phyloP scores from a whole-genome alignment of 2,113 vertebrate genomes.

The Podarcis raffonei region DNA sequence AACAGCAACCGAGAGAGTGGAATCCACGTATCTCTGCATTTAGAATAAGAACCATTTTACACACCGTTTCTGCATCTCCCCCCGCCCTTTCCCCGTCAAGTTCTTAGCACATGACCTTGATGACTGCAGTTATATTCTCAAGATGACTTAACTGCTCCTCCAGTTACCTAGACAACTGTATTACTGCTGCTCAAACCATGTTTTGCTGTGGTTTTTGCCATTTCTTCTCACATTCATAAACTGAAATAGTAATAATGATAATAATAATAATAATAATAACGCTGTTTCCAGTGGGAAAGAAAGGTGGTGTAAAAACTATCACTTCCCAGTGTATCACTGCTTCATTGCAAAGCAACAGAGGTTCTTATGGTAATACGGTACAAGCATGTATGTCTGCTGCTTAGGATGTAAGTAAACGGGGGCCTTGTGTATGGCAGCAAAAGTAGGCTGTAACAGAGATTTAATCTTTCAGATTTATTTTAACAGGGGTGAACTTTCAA shows the following conservation, averaged over 20 bases:
- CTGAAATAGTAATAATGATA: no score
- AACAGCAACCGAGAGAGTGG: background rate
- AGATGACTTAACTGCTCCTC: slow-evolving; percentile 11
- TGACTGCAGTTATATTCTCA: background rate
- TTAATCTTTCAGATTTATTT: background rate
- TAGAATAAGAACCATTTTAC: background rate
- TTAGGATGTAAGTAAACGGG: background rate
- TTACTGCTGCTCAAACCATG: background rate
- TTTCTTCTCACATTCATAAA: background rate
- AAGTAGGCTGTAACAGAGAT: no score
- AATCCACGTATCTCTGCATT: background rate
- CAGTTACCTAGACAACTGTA: background rate
- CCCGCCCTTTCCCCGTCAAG: background rate
- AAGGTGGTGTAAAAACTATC: background rate
- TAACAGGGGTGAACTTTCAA: background rate
- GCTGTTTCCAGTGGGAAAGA: background rate
- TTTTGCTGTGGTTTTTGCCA: background rate
- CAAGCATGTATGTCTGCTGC: background rate
- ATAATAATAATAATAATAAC: no score
- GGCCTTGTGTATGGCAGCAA: background rate
- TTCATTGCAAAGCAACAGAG: background rate
- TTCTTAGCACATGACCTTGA: background rate
- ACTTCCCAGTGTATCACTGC: background rate
- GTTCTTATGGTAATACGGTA: no score
- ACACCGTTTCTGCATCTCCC: background rate